Base-by-base conservation (phyloP, 1,140 invertebrate species). In the Archivesica marissinica region DNA sequence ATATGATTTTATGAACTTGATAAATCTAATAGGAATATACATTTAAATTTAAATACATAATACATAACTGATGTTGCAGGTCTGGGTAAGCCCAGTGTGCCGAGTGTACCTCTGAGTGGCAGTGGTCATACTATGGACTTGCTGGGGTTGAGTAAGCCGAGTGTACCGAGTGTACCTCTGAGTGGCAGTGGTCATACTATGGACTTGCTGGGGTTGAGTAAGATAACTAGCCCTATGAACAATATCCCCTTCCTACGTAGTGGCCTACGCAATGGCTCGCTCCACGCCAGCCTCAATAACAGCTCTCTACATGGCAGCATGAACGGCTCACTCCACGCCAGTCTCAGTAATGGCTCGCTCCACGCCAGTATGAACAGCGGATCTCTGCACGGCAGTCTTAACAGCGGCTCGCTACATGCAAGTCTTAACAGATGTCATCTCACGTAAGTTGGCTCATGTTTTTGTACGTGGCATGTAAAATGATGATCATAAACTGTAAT, bases 41-140 rank as follows among this genome's bases (percentile, higher is more conserved):
- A n/a, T n/a, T n/a, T n/a, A n/a, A n/a, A n/a, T n/a, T n/a, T n/a
- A n/a, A n/a, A n/a, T n/a, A n/a, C n/a, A n/a, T n/a, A n/a, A n/a
- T n/a, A n/a, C n/a, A n/a, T n/a, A n/a, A n/a, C n/a, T n/a, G n/a
- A n/a, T n/a, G n/a, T n/a, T n/a, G n/a, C n/a, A n/a, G n/a, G n/a
- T n/a, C n/a, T n/a, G n/a, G n/a, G n/a, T n/a, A n/a, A n/a, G n/a
- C n/a, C n/a, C n/a, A 72, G 64, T 56, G 75, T 75, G 30, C 64
- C 80, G 17, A 83, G 38, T 4, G n/a, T 64, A 13, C 72, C 83
- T 9, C 78, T 78, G 13, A 90, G 81, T 72, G 90, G 82, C 44
- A 92, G 89, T 85, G 90, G 87, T 17, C 88, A 89, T 64, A 89
- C 90, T 11, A 75, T 90, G 47, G 91, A 92, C 54, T 81, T 93